phyloP scores from a whole-genome alignment of 2,797 vertebrate species.

The Urocyon cinereoargenteus region DNA sequence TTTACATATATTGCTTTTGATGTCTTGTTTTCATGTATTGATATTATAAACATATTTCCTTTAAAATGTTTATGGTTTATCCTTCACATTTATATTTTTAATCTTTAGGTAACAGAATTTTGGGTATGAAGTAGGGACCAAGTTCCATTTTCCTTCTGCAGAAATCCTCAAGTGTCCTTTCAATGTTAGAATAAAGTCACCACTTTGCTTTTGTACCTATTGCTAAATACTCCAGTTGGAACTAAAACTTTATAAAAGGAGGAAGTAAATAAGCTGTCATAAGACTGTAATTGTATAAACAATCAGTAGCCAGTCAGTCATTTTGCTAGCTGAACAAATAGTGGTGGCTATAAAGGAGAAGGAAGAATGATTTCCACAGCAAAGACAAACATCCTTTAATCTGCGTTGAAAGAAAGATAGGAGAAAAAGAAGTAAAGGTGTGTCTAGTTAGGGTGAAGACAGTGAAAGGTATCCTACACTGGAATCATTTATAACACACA shows the following conservation, averaged over 20 bases:
- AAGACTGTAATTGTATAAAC: background rate
- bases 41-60: background rate
- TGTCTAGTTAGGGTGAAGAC: background rate
- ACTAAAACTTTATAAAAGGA: slow-evolving; percentile 25
- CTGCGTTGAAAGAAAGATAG: background rate
- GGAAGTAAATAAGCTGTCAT: background rate
- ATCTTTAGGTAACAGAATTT: background rate
- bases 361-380: background rate
- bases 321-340: background rate
- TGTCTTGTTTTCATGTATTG: background rate
- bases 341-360: background rate
- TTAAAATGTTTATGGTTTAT: background rate
- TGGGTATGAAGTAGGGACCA: background rate
- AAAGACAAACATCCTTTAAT: background rate
- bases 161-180: background rate
- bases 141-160: background rate
- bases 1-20: background rate
- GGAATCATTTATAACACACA: background rate
- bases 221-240: slow-evolving; percentile 33
- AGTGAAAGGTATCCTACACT: background rate
- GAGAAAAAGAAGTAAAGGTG: background rate
- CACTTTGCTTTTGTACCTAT: background rate
- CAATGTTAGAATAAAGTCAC: slow-evolving; percentile 3
- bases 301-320: background rate
- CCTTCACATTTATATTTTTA: background rate